Evolutionary conservation across 2,888 invertebrate genomes (phyloP), one percentile per base, ranked within the genome.

Genomic region (Phaedon cochleariae): DNA sequence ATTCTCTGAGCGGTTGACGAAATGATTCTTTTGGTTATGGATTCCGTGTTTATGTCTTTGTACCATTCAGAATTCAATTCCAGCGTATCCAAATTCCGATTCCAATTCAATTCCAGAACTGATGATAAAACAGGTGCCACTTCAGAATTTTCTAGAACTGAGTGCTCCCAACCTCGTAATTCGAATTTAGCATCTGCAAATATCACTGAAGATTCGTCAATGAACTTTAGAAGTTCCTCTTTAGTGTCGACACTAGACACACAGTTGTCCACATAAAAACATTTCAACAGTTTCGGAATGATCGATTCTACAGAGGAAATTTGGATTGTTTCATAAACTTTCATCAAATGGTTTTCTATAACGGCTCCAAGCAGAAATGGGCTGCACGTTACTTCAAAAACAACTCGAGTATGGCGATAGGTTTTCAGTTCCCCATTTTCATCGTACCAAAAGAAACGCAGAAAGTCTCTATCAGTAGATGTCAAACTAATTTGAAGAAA

Each of bases 401-500:
- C 70, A 15, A 69, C 63, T 41, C 69, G 18, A 34, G 21, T 55
- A 37, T 72, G 71, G 3, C 67, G 60, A 37, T 52, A 70, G 26
- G 63, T 63, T 34, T 57, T 67, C 53, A 37, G 21, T 17, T 69
- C 22, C 12, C 62, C 68, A 2, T 68, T 57, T 15, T 31, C 10
- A 37, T 66, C 60, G 6, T 62, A 69, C 75, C 77, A 76, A 4
- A 79, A 63, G 65, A 79, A 79, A 45, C 71, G 31, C 1, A 77
- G 53, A 65, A 65, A 77, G 48, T 77, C 68, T 52, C 78, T 58
- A 46, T 81, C 76, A 5, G 65, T 48, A 59, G 63, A 18, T 5
- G 60, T 15, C 0, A 77, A 29, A 31, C 64, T 67, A n/a, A 80
- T 76, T 71, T 77, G 77, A 18, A 77, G 65, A 64, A 80, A 80